Evolutionary conservation across 2,888 invertebrate species (phyloP), one percentile per base, ranked within the genome.

Genomic region (Clostera curtula): DNA sequence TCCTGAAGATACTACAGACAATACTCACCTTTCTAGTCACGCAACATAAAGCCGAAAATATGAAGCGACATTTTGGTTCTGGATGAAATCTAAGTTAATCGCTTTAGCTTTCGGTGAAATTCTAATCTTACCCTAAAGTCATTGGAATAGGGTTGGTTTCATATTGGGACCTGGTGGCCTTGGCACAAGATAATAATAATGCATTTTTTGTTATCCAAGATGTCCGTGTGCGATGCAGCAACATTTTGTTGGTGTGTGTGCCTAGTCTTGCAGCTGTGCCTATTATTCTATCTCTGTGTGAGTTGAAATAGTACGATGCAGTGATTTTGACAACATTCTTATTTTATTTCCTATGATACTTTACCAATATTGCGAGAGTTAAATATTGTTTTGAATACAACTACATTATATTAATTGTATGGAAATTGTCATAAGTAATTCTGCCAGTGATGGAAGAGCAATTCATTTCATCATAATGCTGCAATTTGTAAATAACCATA

Each of bases 101-200:
- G 70, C 56, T 71, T 50, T 60, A 39, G 24, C 25, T 31, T 7
- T 23, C 13, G 10, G 9, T 12, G 22, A 49, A 36, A 42, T 47
- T 40, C 47, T 36, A 41, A 38, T 31, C 9, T 35, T 18, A 25
- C 25, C 46, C 39, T 40, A 37, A 19, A 1, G 0, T 1, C 2
- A 6, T 2, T 2, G 12, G 1, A 5, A 29, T 56, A 70, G 27
- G 51, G 66, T 51, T 19, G 32, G 47, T 31, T 51, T 60, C 72
- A 11, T 38, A 9, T 12, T 49, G 42, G 3, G 20, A 17, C 29
- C 9, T 25, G 18, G 43, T 64, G 61, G 66, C 64, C 68, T 70
- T 66, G 62, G 61, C 56, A 55, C 55, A 63, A 62, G 70, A 74
- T 83, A 80, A 80, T 82, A 83, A 80, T 80, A 83, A 76, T 73